phyloP scores from a whole-genome alignment of 2,113 vertebrate species.

The Sinosuthora webbiana region DNA sequence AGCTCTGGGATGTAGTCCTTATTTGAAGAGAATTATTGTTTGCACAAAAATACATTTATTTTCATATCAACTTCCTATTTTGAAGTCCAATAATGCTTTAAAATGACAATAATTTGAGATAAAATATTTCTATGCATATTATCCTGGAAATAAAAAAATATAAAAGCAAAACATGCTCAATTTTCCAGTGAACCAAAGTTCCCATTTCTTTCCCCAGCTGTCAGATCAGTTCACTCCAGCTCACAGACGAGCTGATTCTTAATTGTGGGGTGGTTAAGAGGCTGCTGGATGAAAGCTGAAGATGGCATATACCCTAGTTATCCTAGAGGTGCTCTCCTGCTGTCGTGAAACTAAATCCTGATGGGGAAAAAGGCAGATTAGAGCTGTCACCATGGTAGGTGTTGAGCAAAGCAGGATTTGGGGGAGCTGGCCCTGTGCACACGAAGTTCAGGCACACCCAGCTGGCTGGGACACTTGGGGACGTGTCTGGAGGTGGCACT shows the following conservation, averaged over 20 bases:
- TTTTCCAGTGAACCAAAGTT: not conserved
- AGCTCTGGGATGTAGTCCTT: not conserved
- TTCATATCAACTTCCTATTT: not conserved
- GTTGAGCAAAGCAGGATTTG: not conserved
- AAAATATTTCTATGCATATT: not conserved
- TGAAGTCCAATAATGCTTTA: not conserved
- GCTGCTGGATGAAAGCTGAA: not conserved
- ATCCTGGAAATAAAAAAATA: not conserved
- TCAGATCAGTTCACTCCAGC: not conserved
- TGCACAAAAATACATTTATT: not conserved
- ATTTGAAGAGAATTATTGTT: not conserved
- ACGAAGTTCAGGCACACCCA: fast-evolving
- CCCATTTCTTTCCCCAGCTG: not conserved
- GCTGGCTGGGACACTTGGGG: not conserved
- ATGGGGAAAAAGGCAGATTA: not conserved
- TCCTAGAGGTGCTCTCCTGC: not conserved
- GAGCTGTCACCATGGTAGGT: not conserved
- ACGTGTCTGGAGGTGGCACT: fast-evolving
- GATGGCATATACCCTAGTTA: not conserved
- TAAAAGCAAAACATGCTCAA: not conserved
- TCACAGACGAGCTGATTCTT: not conserved
- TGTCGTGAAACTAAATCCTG: not conserved
- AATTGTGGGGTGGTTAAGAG: not conserved
- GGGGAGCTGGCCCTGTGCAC: not conserved
- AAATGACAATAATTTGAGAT: not conserved